Evolutionary conservation across 2,113 vertebrate genomes (phyloP).

Genomic region (Cryptotis parvus): DNA sequence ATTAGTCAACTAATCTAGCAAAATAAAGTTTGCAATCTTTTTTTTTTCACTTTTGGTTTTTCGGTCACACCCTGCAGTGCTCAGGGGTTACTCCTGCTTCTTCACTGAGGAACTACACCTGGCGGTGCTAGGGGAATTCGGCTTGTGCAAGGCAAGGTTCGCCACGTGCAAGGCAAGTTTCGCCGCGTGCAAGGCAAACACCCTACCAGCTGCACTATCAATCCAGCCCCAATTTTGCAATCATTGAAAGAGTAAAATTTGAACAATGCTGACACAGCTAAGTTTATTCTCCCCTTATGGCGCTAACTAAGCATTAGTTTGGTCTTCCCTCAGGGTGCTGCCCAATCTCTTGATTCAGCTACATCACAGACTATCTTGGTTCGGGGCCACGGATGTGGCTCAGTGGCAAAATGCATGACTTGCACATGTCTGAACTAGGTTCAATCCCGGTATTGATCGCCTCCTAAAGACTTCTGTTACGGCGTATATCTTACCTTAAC

Average conservation of each 20-base stretch:
- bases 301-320: neutral
- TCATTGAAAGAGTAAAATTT: slow-evolving; percentile 39
- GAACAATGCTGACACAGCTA: slow-evolving; percentile 7
- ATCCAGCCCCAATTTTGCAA: too few relatives aligned
- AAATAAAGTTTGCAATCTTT: neutral
- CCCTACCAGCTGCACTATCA: too few relatives aligned
- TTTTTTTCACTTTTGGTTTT: too few relatives aligned
- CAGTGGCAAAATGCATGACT: too few relatives aligned
- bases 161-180: too few relatives aligned
- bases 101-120: too few relatives aligned
- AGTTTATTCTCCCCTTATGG: slow-evolving; percentile 1
- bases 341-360: neutral
- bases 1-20: slow-evolving; percentile 24
- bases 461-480: neutral
- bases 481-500: slow-evolving; percentile 92
- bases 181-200: too few relatives aligned
- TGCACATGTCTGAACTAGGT: too few relatives aligned
- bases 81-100: too few relatives aligned
- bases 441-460: neutral
- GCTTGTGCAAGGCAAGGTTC: too few relatives aligned
- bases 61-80: too few relatives aligned
- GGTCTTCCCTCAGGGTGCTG: neutral
- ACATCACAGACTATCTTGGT: neutral
- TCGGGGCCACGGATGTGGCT: neutral
- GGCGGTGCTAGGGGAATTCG: too few relatives aligned